Percentiles rank a stretch among this genome's conserved stretches.
Conservation (phyloP, 2,888 invertebrate genomes). For the Catocala fraxini region DNA sequence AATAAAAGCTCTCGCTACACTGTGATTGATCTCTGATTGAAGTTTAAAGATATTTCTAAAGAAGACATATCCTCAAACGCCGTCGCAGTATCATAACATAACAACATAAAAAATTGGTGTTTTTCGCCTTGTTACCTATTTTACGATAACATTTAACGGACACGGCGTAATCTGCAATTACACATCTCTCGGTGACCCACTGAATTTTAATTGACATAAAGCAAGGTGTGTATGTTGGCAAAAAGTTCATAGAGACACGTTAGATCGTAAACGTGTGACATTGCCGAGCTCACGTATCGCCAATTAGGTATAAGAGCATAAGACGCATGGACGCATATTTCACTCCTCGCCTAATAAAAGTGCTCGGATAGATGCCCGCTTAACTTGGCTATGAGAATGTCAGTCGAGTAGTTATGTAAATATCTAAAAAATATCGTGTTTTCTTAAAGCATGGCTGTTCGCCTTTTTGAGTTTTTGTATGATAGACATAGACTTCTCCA, state of each 20-base stretch:
- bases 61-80: too few species aligned
- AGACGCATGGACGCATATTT: constrained; percentile 8
- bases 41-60: too few species aligned
- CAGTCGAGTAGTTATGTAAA: constrained; percentile 7
- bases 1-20: too few species aligned
- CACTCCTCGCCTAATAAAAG: constrained; percentile 17
- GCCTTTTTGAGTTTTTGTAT: too few species aligned
- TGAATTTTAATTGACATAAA: constrained; percentile 29
- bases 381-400: constrained; percentile 8
- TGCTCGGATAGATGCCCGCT: constrained; percentile 16
- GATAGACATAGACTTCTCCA: too few species aligned
- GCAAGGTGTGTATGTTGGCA: constrained; percentile 32
- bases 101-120: too few species aligned
- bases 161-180: constrained; percentile 21
- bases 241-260: constrained; percentile 34
- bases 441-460: too few species aligned
- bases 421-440: too few species aligned
- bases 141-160: constrained; percentile 1
- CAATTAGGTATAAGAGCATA: constrained; percentile 25
- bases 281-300: constrained; percentile 22
- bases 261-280: constrained; percentile 23
- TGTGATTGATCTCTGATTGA: too few species aligned
- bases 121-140: constrained; percentile 6
- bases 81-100: background rate
- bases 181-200: constrained; percentile 28